Evolutionary conservation across 2,888 invertebrate species (phyloP).

Genomic region (Notodonta ziczac): DNA sequence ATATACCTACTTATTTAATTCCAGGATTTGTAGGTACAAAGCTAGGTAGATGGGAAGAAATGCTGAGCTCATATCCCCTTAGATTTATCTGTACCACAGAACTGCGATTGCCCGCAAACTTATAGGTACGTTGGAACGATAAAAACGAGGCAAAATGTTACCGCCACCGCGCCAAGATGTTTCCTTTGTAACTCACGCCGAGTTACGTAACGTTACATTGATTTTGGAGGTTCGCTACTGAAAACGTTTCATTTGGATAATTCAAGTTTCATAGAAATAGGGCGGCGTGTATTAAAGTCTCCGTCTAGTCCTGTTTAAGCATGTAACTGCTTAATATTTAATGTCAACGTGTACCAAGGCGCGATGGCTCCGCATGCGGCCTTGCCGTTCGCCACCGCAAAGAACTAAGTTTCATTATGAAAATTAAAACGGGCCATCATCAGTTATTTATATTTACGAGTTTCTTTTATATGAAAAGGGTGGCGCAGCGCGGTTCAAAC

Average conservation of each 20-base stretch:
- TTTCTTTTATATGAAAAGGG: constrained; percentile 24
- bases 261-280: constrained; percentile 11
- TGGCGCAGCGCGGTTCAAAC: constrained; percentile 9
- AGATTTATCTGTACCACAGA: constrained; percentile 20
- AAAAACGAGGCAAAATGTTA: constrained; percentile 26
- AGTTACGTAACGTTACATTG: constrained; percentile 29
- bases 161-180: constrained; percentile 13
- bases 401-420: constrained; percentile 43
- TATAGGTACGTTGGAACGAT: constrained; percentile 23
- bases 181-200: constrained; percentile 18
- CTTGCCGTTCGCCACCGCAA: constrained; percentile 42
- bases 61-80: not conserved
- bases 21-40: too few species aligned
- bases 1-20: too few species aligned
- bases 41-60: too few species aligned
- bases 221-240: constrained; percentile 8
- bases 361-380: constrained; percentile 48
- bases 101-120: constrained; percentile 15
- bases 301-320: constrained; percentile 15
- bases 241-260: constrained; percentile 11
- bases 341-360: constrained; percentile 47
- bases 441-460: constrained; percentile 29
- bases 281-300: constrained; percentile 24
- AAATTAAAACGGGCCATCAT: constrained; percentile 41
- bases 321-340: constrained; percentile 24